A percentile compares a stretch with the other conserved stretches of the same genome.
phyloP scores from a whole-genome alignment of 2,113 vertebrate species.

The Vidua chalybeata region DNA sequence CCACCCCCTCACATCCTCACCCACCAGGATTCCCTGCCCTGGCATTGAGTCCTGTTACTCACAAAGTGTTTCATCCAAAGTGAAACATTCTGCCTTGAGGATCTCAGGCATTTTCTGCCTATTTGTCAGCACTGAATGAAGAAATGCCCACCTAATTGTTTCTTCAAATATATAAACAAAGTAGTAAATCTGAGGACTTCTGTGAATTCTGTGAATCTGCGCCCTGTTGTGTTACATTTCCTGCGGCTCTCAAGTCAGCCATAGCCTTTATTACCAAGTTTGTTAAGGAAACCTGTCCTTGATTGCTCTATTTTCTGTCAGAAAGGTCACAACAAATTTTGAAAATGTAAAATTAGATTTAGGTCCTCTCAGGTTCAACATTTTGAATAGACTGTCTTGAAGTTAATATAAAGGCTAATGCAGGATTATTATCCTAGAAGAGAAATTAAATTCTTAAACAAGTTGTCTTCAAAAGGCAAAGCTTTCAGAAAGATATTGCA shows the following conservation, averaged over 20 bases:
- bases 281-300: neutral
- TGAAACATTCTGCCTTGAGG: neutral
- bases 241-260: neutral
- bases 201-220: too few relatives aligned
- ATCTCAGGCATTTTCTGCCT: neutral
- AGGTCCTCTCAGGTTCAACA: neutral
- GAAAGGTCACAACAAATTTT: neutral
- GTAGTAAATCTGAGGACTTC: neutral
- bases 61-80: fast-evolving
- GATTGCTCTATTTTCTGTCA: neutral
- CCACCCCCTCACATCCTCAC: neutral
- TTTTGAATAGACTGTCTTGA: neutral
- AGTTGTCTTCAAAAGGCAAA: neutral
- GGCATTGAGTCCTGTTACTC: neutral
- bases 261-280: neutral
- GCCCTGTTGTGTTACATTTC: neutral
- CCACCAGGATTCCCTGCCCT: too few relatives aligned
- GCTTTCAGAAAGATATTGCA: neutral
- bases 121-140: neutral
- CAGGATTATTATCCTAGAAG: neutral
- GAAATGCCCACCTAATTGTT: neutral
- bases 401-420: neutral
- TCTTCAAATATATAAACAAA: neutral
- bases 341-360: neutral
- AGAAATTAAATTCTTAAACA: neutral